Conservation (phyloP, 2,113 vertebrate genomes). For the human (Homo sapiens) region DNA sequence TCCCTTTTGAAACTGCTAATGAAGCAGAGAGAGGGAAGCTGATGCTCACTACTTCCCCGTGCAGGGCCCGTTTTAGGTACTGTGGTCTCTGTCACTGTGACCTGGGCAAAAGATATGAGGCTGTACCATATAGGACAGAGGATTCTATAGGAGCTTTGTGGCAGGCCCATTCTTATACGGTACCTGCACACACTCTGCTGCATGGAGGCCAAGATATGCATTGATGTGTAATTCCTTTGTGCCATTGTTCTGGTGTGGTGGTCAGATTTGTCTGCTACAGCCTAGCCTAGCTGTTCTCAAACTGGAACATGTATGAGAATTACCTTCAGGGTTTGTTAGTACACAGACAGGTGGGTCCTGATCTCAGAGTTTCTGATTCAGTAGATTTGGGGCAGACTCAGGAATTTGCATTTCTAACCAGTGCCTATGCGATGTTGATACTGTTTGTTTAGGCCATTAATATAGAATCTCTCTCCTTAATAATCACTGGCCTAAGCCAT, state of each 20-base stretch:
- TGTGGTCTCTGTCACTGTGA: not conserved
- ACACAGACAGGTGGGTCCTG: not conserved
- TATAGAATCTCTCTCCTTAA: not conserved
- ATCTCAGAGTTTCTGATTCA: not conserved
- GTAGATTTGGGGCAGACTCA: not conserved
- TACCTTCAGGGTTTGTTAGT: not conserved
- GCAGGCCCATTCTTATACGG: not conserved
- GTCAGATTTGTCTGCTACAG: too few relatives aligned
- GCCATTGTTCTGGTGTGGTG: not conserved
- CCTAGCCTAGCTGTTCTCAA: not conserved
- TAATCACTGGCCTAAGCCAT: not conserved
- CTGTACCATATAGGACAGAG: not conserved
- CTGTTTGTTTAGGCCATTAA: not conserved
- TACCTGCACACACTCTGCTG: not conserved
- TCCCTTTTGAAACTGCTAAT: not conserved
- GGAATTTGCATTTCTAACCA: not conserved
- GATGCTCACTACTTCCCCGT: not conserved
- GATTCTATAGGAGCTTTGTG: too few relatives aligned
- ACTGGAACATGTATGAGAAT: not conserved
- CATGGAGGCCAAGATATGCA: fast-evolving
- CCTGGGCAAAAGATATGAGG: not conserved
- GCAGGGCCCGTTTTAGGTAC: not conserved
- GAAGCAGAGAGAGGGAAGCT: not conserved
- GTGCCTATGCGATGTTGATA: not conserved
- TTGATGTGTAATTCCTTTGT: not conserved